phyloP scores from a whole-genome alignment of 2,797 vertebrate genomes.

The Xenentodon cancila region DNA sequence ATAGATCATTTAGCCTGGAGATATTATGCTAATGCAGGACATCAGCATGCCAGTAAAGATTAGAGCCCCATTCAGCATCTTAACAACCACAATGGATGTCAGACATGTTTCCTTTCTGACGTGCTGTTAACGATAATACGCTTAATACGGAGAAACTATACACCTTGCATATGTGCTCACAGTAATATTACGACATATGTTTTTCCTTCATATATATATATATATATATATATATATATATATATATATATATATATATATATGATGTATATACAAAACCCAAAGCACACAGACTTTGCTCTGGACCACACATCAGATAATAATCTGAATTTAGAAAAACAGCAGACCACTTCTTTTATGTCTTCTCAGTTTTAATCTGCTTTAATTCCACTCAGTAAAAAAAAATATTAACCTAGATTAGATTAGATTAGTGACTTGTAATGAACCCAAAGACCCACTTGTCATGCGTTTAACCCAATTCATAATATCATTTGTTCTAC shows the following conservation, averaged over 20 bases:
- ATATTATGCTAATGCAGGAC: constrained; percentile 63
- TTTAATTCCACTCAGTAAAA: background rate
- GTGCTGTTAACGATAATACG: constrained; percentile 25
- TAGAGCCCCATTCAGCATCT: constrained; percentile 22
- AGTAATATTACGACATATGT: too few species aligned
- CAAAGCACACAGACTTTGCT: background rate
- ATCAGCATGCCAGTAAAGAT: constrained; percentile 54
- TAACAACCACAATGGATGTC: constrained; percentile 36
- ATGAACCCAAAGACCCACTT: too few species aligned
- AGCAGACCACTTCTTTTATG: background rate
- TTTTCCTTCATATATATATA: too few species aligned
- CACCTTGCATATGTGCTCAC: background rate
- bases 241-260: too few species aligned
- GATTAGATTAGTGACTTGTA: background rate
- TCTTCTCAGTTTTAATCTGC: background rate
- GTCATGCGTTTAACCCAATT: too few species aligned
- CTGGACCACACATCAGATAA: background rate
- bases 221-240: too few species aligned
- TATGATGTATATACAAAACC: too few species aligned
- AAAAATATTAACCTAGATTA: background rate
- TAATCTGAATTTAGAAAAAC: too few species aligned
- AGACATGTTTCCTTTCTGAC: constrained; percentile 24
- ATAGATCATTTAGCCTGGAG: constrained; percentile 57
- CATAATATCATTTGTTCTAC: too few species aligned
- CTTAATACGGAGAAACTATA: constrained; percentile 16